A percentile compares a stretch with the other conserved stretches of the same genome.
Conservation (phyloP, 2,888 invertebrate genomes). For the Anthoptus insignis region DNA sequence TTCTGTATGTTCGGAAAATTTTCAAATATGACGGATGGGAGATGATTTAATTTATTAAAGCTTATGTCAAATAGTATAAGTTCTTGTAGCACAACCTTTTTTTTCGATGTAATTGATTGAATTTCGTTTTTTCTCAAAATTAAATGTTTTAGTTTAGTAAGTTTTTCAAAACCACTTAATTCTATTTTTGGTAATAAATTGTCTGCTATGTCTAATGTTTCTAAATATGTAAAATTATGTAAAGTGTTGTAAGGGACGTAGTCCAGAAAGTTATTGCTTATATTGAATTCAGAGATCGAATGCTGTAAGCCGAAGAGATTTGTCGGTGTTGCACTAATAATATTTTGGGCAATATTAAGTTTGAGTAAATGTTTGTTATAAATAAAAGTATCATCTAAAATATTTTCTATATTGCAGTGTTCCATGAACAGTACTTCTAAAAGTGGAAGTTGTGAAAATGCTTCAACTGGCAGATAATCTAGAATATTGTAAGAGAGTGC, state of each 20-base stretch:
- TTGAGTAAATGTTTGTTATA: slow-evolving; percentile 92
- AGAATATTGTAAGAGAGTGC: slow-evolving; percentile 93
- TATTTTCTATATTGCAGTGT: slow-evolving; percentile 89
- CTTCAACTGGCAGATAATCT: slow-evolving; percentile 89
- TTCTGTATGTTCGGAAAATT: slow-evolving; percentile 78
- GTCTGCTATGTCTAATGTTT: slow-evolving; percentile 90
- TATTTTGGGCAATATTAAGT: slow-evolving; percentile 92
- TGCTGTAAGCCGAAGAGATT: slow-evolving; percentile 90
- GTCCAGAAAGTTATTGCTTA: slow-evolving; percentile 91
- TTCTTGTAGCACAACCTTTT: slow-evolving; percentile 70
- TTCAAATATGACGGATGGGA: slow-evolving; percentile 72
- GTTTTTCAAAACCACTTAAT: slow-evolving; percentile 83
- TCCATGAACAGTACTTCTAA: slow-evolving; percentile 91
- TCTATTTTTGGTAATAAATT: slow-evolving; percentile 91
- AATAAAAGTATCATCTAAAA: slow-evolving; percentile 91
- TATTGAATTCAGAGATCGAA: slow-evolving; percentile 91
- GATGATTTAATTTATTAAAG: slow-evolving; percentile 69
- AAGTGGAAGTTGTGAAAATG: slow-evolving; percentile 92
- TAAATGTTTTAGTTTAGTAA: slow-evolving; percentile 72
- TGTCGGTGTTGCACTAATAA: slow-evolving; percentile 88
- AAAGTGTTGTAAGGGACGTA: slow-evolving; percentile 93
- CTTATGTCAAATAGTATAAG: slow-evolving; percentile 75
- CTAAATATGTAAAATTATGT: slow-evolving; percentile 91
- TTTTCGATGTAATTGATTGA: slow-evolving; percentile 66
- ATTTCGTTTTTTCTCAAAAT: slow-evolving; percentile 79